Base-by-base conservation (phyloP, 1,140 invertebrate genomes). In the Drosophila kepulauana region DNA sequence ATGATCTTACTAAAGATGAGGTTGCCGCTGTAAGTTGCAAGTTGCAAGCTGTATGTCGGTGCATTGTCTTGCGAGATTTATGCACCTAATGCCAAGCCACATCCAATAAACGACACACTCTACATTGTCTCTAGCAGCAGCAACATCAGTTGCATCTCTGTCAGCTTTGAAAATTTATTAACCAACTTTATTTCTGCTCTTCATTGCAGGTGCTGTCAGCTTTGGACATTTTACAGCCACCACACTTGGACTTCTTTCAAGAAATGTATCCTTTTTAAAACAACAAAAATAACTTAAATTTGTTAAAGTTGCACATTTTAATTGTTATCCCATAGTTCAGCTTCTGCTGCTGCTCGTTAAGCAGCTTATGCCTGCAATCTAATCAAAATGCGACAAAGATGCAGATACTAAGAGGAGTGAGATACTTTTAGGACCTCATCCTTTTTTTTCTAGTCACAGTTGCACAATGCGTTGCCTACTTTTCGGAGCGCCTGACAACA, bases 231-330 rank as follows among this genome's bases (percentile, higher is more conserved):
- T 94, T 99, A 75, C 98, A 99, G 94, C 98, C 98, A 80, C 98
- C 98, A 80, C 97, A 98, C 94, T 95, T 99, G 93, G 98, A 99
- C 94, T 99, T 98, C 95, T 99, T 99, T 94, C 98, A 99, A 94
- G 98, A 99, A 97, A 99, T 99, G 98, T 99, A 99, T 98, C 97
- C 97, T 98, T 98, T 97, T 94, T 77, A 6, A 62, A 59, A 77
- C 51, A 59, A 51, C n/a, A 51, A 58, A 41, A 62, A 3, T 13
- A 33, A n/a, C 10, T 35, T 10, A 64, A 25, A 63, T 46, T 46
- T 25, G 3, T 25, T 25, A 25, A 25, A 46, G 45, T 6, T 46
- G n/a, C 7, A 8, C 3, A 25, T 48, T 48, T 16, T 16, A 48
- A 20, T 48, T 48, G 46, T 48, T 20, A 15, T 48, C 49, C 15